Evolutionary conservation across 2,797 vertebrate genomes (phyloP), one percentile per base, ranked within the genome.

Genomic region (Bradypodion pumilum): DNA sequence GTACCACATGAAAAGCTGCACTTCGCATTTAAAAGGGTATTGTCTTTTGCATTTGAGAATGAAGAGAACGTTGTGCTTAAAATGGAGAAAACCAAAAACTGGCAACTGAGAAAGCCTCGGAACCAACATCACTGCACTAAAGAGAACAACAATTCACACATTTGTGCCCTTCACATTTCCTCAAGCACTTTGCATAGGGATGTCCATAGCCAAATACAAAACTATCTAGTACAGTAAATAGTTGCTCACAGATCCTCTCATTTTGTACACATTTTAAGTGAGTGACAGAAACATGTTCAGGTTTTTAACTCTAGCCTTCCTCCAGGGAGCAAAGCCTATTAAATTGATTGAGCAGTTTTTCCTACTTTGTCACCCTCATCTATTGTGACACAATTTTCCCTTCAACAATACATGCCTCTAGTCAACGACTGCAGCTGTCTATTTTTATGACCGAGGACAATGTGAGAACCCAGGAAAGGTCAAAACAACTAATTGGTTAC

Each of bases 381-480:
- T 81, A 74, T 77, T 21, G 19, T 75, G 3, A 56, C 83, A 86
- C 35, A 81, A 72, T 85, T 79, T 83, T 66, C 77, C 72, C 25
- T 16, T 76, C 79, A 87, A 37, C 23, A 68, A 56, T 56, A 81
- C 86, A 90, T 80, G 69, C 68, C 52, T 74, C n/a, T 68, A 15
- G 74, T 46, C 83, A 91, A 65, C 0, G 1, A 78, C 1, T 83
- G 68, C 27, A 86, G 72, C 85, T 75, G 86, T 84, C 80, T 82
- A 74, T 32, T 83, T 91, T 85, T 88, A 81, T 66, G 78, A 85
- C 65, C 8, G 16, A 32, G 37, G 65, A 81, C 46, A 89, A 89
- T 2, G 27, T 42, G 8, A 87, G 85, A 85, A 66, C 42, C 40
- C 70, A 63, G 46, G 82, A 70, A 81, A 87, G 66, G 74, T 69